Evolutionary conservation across 1,140 invertebrate species (phyloP), one percentile per base, ranked within the genome.

Genomic region (Pissodes strobi): DNA sequence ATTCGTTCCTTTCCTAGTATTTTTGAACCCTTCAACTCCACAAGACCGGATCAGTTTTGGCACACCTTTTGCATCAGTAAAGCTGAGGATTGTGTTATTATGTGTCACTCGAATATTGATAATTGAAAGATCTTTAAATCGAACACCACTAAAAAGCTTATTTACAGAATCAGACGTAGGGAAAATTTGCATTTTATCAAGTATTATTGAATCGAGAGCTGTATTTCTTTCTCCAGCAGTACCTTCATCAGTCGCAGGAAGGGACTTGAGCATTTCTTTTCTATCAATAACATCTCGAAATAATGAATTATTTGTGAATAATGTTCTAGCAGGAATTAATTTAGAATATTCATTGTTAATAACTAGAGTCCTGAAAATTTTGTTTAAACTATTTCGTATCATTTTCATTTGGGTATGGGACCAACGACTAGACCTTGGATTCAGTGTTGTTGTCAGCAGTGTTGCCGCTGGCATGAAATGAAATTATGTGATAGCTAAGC

Each of bases 21-120:
- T 93, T 79, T 95, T 97, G 74, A 95, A 98, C 19, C 96, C 96
- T 80, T 98, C 95, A 62, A 90, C 84, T 13, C 94, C 92, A 84
- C 92, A 90, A 4, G 90, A 87, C 52, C 88, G 79, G 12, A 88
- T 79, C 0, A 87, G 43, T 68, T 86, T 81, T 2, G 85, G 80
- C 9, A 67, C 72, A 37, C 86, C 91, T 78, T 85, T 83, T 55
- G 78, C 64, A 80, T 93, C 85, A 1, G 89, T 88, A 8, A 94
- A 63, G 23, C 82, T 81, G 57, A 97, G 83, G 45, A 95, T 88
- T 12, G 94, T 96, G 78, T 98, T 97, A 79, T 97, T 98, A 59
- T 82, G 82, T 10, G 87, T 86, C 9, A 89, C 86, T 73, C 88
- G 86, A 23, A 97, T 89, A 75, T 95, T 88, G 64, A 88, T 83